phyloP scores from a whole-genome alignment of 2,113 vertebrate species.

The Chloropsis hardwickii region DNA sequence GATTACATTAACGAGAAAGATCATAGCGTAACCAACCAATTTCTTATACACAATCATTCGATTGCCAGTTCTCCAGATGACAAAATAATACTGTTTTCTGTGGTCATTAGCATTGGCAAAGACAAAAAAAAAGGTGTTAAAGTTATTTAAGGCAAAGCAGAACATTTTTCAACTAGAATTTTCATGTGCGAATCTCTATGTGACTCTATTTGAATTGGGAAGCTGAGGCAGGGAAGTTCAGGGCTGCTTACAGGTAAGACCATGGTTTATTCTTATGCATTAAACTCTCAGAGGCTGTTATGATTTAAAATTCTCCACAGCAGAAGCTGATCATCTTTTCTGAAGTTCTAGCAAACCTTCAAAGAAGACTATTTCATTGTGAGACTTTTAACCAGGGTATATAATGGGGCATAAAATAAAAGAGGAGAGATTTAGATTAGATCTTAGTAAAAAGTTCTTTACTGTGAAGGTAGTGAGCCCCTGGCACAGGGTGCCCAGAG shows the following conservation, averaged over 20 bases:
- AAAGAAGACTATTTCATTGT: not conserved
- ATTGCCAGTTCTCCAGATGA: not conserved
- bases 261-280: not conserved
- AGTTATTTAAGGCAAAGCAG: not conserved
- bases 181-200: rapidly evolving
- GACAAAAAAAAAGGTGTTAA: not conserved
- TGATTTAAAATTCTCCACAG: not conserved
- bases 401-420: not conserved
- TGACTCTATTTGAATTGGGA: not conserved
- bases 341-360: not conserved
- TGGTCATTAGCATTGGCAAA: not conserved
- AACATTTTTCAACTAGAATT: not conserved
- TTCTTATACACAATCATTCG: rapidly evolving
- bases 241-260: not conserved
- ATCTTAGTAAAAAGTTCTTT: not conserved
- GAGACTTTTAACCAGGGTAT: not conserved
- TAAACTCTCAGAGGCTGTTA: not conserved
- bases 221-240: not conserved
- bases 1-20: not conserved
- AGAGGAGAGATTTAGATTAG: not conserved
- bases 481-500: not conserved
- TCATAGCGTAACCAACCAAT: not conserved
- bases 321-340: not conserved
- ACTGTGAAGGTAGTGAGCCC: not conserved
- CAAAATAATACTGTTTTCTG: not conserved